Percentiles rank a stretch among this genome's conserved stretches.
These are phyloP conservation scores for Pogonomyrmex barbatus DNA, from an alignment of 1,140 invertebrate species.

Conservation along the genomic window DNA sequence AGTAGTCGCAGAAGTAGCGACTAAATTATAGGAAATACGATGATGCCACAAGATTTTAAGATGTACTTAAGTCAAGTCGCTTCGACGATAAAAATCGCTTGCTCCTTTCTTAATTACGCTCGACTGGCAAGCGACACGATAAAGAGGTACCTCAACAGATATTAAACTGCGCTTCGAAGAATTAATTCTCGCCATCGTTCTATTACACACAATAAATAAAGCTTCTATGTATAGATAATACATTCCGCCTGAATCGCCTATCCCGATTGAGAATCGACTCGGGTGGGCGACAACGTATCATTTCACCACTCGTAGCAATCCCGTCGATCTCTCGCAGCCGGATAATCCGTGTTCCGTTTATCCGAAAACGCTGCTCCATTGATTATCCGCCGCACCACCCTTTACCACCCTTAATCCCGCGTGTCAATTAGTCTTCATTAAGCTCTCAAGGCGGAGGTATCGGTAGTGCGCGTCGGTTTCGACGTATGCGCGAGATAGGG, in stretches of 20 bases:
- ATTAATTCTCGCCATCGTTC: background rate
- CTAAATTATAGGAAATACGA: too few relatives aligned
- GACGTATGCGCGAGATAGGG: constrained; percentile 41
- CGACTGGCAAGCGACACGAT: background rate
- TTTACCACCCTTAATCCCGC: constrained; percentile 40
- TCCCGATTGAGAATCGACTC: background rate
- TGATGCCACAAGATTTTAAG: too few relatives aligned
- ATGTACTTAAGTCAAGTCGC: too few relatives aligned
- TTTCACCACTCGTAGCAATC: constrained; percentile 16
- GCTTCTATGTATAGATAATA: background rate
- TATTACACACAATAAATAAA: background rate
- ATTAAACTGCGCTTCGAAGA: background rate
- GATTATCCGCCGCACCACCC: constrained; percentile 27
- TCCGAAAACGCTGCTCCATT: constrained; percentile 32
- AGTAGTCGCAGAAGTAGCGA: too few relatives aligned
- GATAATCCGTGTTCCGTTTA: background rate
- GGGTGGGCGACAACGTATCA: background rate
- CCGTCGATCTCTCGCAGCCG: background rate
- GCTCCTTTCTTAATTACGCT: too few relatives aligned
- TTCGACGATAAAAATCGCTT: too few relatives aligned
- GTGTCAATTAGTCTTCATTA: constrained; percentile 58
- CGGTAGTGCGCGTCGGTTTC: constrained; percentile 41
- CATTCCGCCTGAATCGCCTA: constrained; percentile 5
- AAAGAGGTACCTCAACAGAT: background rate
- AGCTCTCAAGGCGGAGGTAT: background rate